Conservation (phyloP, 2,113 vertebrate species). For the Bungarus multicinctus region DNA sequence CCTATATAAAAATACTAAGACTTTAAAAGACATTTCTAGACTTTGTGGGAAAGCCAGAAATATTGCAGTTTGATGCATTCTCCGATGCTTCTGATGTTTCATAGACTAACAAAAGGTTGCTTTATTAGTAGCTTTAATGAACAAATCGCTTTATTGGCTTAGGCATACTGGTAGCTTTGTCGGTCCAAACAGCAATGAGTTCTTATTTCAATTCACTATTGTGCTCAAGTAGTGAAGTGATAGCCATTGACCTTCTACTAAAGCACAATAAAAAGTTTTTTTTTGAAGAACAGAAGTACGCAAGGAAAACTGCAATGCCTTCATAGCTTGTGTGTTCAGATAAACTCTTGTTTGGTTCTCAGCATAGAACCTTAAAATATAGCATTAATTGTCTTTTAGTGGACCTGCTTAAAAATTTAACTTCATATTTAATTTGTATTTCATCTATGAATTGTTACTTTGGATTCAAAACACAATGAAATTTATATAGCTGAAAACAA, state of each 20-base stretch:
- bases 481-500: not conserved
- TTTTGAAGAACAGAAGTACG: conserved; percentile 68
- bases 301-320: conserved; percentile 46
- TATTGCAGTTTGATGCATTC: conserved; percentile 63
- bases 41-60: conserved; percentile 59
- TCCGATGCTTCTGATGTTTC: conserved; percentile 75
- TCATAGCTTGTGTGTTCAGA: conserved; percentile 14
- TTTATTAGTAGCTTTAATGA: conserved; percentile 80
- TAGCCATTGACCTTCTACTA: conserved; percentile 77
- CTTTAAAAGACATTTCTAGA: conserved; percentile 59
- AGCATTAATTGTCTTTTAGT: conserved; percentile 24
- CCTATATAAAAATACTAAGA: conserved; percentile 30
- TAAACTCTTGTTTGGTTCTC: conserved; percentile 29
- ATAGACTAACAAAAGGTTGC: conserved; percentile 78
- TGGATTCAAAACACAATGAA: conserved; percentile 1
- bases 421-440: conserved; percentile 19
- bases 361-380: not conserved
- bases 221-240: conserved; percentile 75
- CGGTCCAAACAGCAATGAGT: conserved; percentile 72
- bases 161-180: conserved; percentile 83
- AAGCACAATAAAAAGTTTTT: conserved; percentile 77
- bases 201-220: conserved; percentile 81
- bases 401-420: conserved; percentile 24
- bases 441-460: conserved; percentile 1
- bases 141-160: conserved; percentile 79